phyloP scores from a whole-genome alignment of 2,797 vertebrate species.

The Petrocephalus schoutedeni region DNA sequence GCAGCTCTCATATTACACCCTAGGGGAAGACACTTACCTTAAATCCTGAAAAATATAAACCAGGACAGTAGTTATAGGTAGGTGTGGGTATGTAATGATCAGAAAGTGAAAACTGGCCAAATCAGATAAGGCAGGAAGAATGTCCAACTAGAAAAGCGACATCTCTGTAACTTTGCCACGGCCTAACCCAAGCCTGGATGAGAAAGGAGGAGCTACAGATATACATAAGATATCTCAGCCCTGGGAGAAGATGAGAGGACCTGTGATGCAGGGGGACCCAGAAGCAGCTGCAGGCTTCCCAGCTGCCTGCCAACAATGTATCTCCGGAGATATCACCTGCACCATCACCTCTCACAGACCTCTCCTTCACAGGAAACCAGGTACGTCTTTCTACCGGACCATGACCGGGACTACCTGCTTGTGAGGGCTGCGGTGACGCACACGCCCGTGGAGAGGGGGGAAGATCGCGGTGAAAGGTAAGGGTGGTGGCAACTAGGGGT shows the following conservation, averaged over 20 bases:
- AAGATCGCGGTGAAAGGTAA: slow-evolving; percentile 42
- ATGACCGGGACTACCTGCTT: slow-evolving; percentile 69
- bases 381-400: slow-evolving; percentile 70
- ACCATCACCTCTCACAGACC: not conserved
- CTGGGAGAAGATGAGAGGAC: not conserved
- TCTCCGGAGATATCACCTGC: not conserved
- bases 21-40: not conserved
- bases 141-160: not conserved
- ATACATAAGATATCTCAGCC: not conserved
- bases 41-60: not conserved
- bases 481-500: not conserved
- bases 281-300: not conserved
- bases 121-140: not conserved
- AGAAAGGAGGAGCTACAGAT: not conserved
- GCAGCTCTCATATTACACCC: not conserved
- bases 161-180: not conserved
- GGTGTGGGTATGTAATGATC: not conserved
- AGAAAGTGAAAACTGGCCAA: not conserved
- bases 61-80: not conserved
- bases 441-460: slow-evolving; percentile 44
- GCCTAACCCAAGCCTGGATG: not conserved
- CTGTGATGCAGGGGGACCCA: not conserved
- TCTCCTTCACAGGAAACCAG: slow-evolving; percentile 59
- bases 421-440: slow-evolving; percentile 58
- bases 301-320: not conserved